A percentile compares a stretch with the other conserved stretches of the same genome.
phyloP scores from a whole-genome alignment of 2,888 invertebrate species.

The Adelphocoris suturalis region DNA sequence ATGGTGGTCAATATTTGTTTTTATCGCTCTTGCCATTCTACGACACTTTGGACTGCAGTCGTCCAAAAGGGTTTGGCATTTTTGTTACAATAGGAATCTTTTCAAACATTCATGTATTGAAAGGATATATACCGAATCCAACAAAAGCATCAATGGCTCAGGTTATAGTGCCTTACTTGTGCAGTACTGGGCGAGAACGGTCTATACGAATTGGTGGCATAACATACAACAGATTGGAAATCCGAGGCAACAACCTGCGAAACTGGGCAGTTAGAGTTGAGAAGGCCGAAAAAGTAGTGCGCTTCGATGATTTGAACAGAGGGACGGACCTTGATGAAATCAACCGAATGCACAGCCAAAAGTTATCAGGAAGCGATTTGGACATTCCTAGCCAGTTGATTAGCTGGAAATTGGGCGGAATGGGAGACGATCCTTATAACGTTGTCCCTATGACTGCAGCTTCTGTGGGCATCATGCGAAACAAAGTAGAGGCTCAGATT shows the following conservation, averaged over 20 bases:
- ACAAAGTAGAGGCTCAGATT: neutral
- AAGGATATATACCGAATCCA: slow-evolving; percentile 4
- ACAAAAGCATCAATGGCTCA: neutral
- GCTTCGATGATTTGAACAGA: neutral
- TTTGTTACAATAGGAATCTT: neutral
- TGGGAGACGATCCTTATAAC: neutral
- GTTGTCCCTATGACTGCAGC: neutral
- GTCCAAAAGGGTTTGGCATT: neutral
- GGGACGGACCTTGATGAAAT: neutral
- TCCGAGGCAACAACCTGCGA: neutral
- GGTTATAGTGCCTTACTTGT: neutral
- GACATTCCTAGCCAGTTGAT: neutral
- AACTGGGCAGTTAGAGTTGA: neutral
- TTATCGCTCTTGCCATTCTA: neutral
- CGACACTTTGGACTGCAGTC: neutral
- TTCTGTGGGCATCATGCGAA: neutral
- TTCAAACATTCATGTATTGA: neutral
- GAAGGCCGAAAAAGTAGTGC: neutral
- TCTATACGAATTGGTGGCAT: neutral
- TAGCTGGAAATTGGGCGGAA: neutral
- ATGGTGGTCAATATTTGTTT: neutral
- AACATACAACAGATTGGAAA: neutral
- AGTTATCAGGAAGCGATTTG: neutral
- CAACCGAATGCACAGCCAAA: neutral
- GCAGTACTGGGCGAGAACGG: neutral